These are phyloP conservation scores for Pavo muticus DNA, from an alignment of 2,113 vertebrate species.

Conservation along the genomic window DNA sequence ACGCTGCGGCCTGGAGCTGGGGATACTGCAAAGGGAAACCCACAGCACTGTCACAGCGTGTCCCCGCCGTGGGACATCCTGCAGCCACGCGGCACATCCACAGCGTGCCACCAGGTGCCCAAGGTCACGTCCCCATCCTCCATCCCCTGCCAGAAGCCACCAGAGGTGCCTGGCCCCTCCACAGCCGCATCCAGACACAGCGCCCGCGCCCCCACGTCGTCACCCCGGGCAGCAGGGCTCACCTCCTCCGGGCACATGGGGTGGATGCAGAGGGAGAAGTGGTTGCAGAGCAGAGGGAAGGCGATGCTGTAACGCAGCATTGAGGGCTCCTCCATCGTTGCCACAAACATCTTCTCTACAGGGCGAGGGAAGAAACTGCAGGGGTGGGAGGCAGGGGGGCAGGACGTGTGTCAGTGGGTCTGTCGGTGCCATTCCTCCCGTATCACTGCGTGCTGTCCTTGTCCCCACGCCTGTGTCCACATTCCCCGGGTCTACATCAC, in stretches of 20 bases:
- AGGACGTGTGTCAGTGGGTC: neutral
- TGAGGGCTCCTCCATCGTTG: conserved; percentile 81
- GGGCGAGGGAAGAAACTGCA: conserved; percentile 84
- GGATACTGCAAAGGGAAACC: conserved; percentile 68
- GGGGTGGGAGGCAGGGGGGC: neutral
- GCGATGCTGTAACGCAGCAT: conserved; percentile 86
- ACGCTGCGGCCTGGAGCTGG: conserved; percentile 79
- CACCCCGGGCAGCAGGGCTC: neutral
- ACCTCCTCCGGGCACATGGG: conserved; percentile 95
- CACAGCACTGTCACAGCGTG: fast-evolving
- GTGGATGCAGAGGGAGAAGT: conserved; percentile 84
- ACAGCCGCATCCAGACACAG: neutral
- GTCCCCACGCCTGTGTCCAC: fast-evolving
- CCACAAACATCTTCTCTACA: conserved; percentile 90
- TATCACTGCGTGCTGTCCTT: too few species aligned
- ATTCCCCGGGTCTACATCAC: neutral
- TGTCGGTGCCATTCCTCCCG: too few species aligned
- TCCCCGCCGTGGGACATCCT: neutral
- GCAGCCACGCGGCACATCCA: neutral
- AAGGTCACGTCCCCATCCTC: fast-evolving
- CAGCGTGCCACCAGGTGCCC: neutral
- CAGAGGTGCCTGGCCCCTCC: too few species aligned
- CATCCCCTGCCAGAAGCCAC: neutral
- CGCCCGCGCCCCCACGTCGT: neutral
- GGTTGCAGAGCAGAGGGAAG: conserved; percentile 86